Percentiles rank a stretch among this genome's conserved stretches.
These are phyloP conservation scores for Panagrolaimus sp. DNA, from an alignment of 1,140 invertebrate genomes.

Conservation along the genomic window DNA sequence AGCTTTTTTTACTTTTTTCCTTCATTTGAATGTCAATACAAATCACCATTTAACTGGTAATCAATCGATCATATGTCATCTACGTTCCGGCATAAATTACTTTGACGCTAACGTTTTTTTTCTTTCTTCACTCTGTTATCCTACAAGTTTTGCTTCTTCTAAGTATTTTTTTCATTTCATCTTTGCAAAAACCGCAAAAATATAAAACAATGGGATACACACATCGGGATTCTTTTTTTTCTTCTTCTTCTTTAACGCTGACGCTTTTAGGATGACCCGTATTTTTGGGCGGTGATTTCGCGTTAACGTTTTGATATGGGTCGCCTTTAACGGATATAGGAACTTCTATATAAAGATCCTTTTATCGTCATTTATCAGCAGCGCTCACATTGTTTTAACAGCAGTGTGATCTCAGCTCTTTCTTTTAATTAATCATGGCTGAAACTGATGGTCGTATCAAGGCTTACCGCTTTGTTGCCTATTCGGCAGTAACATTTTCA, in stretches of 20 bases:
- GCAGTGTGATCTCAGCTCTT: slow-evolving; percentile 5
- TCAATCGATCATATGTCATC: too few relatives aligned
- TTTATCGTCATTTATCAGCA: background rate
- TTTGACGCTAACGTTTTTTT: too few relatives aligned
- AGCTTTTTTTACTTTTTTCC: too few relatives aligned
- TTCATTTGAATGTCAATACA: too few relatives aligned
- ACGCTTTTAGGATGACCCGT: slow-evolving; percentile 1
- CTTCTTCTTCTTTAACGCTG: too few relatives aligned
- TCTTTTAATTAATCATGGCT: background rate
- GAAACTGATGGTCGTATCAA: slow-evolving; percentile 19
- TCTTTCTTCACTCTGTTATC: too few relatives aligned
- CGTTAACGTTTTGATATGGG: slow-evolving; percentile 10
- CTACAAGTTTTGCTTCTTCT: too few relatives aligned
- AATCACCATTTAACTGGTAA: too few relatives aligned
- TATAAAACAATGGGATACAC: background rate
- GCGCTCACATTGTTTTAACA: slow-evolving; percentile 10
- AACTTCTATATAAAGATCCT: slow-evolving; percentile 4
- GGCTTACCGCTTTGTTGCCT: slow-evolving; percentile 30
- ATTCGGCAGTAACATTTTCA: slow-evolving; percentile 33
- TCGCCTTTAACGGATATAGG: slow-evolving; percentile 2
- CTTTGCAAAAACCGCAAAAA: background rate
- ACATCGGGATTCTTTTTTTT: too few relatives aligned
- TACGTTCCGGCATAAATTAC: too few relatives aligned
- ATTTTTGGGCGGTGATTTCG: slow-evolving; percentile 8
- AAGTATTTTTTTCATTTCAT: too few relatives aligned